A percentile compares a stretch with the other conserved stretches of the same genome.
Conservation (phyloP, 35 echinoderm and acorn worm genomes). For the Nesometra sesokonis region DNA sequence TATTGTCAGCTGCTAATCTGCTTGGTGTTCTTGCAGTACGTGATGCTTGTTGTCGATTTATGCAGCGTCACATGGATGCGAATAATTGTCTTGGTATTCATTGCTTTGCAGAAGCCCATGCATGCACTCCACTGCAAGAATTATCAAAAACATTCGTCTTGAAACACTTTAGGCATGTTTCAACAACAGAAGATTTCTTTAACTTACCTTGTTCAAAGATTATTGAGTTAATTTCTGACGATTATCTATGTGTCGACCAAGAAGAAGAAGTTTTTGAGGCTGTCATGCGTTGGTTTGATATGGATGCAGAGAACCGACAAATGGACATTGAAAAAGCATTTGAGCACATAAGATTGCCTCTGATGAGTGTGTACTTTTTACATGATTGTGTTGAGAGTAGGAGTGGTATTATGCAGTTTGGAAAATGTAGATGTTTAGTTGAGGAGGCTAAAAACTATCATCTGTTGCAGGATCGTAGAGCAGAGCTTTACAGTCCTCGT, state of each 20-base stretch:
- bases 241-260: not conserved
- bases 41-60: conserved; percentile 13
- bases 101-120: conserved; percentile 12
- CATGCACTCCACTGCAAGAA: conserved; percentile 9
- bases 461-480: conserved; percentile 12
- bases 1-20: conserved; percentile 9
- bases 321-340: not conserved
- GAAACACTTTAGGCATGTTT: not conserved
- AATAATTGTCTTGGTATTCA: conserved; percentile 1
- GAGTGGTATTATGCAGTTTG: not conserved
- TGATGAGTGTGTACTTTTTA: conserved; percentile 5
- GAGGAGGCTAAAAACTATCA: conserved; percentile 16
- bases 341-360: not conserved
- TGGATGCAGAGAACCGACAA: not conserved
- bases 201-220: not conserved
- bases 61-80: conserved; percentile 6
- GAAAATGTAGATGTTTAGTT: not conserved
- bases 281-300: conserved; percentile 7
- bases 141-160: conserved; percentile 2
- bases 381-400: conserved; percentile 10
- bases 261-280: conserved; percentile 5
- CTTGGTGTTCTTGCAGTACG: conserved; percentile 5
- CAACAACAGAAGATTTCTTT: not conserved
- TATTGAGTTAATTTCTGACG: conserved; percentile 7
- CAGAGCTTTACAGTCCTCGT: not conserved